A percentile compares a stretch with the other conserved stretches of the same genome.
These are phyloP conservation scores for Pelecanus crispus DNA, from an alignment of 2,113 vertebrate species.

Conservation along the genomic window DNA sequence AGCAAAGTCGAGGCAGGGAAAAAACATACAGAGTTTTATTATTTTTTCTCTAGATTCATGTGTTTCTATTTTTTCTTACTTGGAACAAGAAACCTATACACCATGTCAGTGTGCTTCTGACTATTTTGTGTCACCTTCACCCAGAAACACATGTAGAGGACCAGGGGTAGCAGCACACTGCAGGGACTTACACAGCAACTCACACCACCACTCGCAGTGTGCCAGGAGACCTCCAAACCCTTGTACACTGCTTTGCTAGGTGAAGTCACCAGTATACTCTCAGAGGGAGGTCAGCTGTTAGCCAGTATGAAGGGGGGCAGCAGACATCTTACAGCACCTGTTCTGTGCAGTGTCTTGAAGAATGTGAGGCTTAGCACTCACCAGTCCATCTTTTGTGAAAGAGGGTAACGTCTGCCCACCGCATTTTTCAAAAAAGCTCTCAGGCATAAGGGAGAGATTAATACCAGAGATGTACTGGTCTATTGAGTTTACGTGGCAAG, in stretches of 20 bases:
- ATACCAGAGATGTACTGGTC: neutral
- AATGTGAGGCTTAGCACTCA: neutral
- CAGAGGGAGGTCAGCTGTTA: neutral
- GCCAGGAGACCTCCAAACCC: neutral
- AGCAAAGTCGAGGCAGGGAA: neutral
- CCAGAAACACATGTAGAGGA: neutral
- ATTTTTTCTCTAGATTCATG: neutral
- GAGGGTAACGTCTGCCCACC: neutral
- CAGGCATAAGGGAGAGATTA: neutral
- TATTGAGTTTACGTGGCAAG: neutral
- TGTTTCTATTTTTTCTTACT: neutral
- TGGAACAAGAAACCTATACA: neutral
- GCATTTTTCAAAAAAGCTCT: neutral
- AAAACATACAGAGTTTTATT: neutral
- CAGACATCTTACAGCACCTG: neutral
- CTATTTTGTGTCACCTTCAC: fast-evolving
- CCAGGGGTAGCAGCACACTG: neutral
- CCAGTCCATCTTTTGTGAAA: neutral
- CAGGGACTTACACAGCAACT: fast-evolving
- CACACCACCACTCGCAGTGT: neutral
- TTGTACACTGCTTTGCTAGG: neutral
- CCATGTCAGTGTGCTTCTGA: neutral
- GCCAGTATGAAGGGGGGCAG: neutral
- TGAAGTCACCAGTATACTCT: neutral
- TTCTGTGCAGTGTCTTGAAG: neutral